A percentile compares a stretch with the other conserved stretches of the same genome.
Evolutionary conservation across 2,888 invertebrate species (phyloP).

Genomic region (Exephanes ischioxanthus): DNA sequence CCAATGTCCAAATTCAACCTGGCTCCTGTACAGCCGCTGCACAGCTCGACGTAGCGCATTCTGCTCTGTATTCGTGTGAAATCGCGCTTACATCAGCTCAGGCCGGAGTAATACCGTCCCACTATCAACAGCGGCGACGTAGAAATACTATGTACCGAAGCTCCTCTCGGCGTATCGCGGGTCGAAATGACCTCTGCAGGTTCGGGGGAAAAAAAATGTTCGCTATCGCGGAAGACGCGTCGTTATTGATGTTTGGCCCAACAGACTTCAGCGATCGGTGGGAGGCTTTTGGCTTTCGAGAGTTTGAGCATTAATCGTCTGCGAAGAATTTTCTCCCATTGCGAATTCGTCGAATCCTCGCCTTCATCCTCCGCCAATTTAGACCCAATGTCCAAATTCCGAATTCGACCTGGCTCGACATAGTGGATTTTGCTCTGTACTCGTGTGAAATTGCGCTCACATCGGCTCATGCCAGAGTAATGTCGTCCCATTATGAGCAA

Average conservation of each 20-base stretch:
- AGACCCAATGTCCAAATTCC: slow-evolving; percentile 65
- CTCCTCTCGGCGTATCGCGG: neutral
- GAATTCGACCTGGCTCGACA: slow-evolving; percentile 69
- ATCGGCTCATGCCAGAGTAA: slow-evolving; percentile 31
- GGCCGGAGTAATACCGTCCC: slow-evolving; percentile 31
- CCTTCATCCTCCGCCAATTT: slow-evolving; percentile 24
- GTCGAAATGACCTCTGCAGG: neutral
- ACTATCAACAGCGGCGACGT: slow-evolving; percentile 17
- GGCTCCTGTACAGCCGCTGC: slow-evolving; percentile 32
- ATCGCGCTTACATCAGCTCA: slow-evolving; percentile 52
- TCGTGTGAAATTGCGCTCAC: slow-evolving; percentile 49
- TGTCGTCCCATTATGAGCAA: slow-evolving; percentile 28
- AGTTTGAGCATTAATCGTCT: slow-evolving; percentile 65
- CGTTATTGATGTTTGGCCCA: neutral
- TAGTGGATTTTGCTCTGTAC: slow-evolving; percentile 26
- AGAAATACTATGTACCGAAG: neutral
- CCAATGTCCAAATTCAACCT: slow-evolving; percentile 74
- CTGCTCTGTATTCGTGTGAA: slow-evolving; percentile 36
- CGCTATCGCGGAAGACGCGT: neutral
- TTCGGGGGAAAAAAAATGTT: neutral
- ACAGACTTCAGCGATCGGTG: neutral
- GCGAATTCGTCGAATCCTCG: slow-evolving; percentile 46
- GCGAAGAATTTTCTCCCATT: slow-evolving; percentile 36
- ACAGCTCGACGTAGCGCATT: slow-evolving; percentile 39
- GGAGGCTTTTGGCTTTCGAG: slow-evolving; percentile 1